phyloP scores from a whole-genome alignment of 1,140 invertebrate species.

The Drosophila insularis region DNA sequence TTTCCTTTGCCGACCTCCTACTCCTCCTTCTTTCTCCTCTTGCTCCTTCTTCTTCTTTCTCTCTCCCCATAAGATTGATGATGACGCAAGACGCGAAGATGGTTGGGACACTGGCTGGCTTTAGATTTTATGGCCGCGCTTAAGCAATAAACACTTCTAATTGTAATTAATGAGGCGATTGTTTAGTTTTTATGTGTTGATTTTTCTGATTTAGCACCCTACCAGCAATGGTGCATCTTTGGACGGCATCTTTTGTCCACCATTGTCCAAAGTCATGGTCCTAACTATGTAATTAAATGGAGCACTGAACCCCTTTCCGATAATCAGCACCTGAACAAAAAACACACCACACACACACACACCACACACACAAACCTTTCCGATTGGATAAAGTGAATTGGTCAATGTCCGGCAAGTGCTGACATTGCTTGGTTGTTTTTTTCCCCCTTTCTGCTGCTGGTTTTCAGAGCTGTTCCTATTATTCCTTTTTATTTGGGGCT shows the following conservation, averaged over 20 bases:
- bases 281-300: slow-evolving; percentile 37
- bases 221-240: slow-evolving; percentile 19
- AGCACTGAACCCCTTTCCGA: slow-evolving; percentile 57
- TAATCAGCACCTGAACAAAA: slow-evolving; percentile 14
- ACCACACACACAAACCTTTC: background rate
- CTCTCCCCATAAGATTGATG: slow-evolving; percentile 58
- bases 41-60: too few species aligned
- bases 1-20: slow-evolving; percentile 18
- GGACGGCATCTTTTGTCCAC: slow-evolving; percentile 22
- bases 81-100: slow-evolving; percentile 63
- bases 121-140: slow-evolving; percentile 68
- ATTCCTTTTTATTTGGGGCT: too few species aligned
- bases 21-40: too few species aligned
- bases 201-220: slow-evolving; percentile 71
- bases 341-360: background rate
- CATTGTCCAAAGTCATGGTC: slow-evolving; percentile 38
- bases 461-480: background rate
- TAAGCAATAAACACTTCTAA: slow-evolving; percentile 80
- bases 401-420: slow-evolving; percentile 7
- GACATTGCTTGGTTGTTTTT: background rate
- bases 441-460: background rate
- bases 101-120: slow-evolving; percentile 29
- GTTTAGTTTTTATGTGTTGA: slow-evolving; percentile 80
- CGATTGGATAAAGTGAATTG: background rate
- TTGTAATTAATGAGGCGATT: slow-evolving; percentile 81